Evolutionary conservation across 2,888 invertebrate genomes (phyloP), one percentile per base, ranked within the genome.

Genomic region (Eilema griseolum): DNA sequence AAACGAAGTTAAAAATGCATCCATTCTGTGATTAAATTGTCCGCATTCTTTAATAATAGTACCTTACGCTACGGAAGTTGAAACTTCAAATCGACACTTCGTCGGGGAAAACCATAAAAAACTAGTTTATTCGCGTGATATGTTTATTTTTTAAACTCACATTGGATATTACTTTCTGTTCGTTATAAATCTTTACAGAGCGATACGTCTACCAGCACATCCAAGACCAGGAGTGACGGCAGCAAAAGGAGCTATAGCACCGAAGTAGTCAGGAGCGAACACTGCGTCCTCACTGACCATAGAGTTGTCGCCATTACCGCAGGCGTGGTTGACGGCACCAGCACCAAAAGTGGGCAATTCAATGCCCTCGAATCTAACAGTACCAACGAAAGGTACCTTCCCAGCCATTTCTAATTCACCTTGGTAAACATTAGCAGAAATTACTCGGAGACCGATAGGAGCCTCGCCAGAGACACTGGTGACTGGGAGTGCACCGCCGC

Each of bases 381-480:
- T 66, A 5, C 87, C 86, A 3, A 87, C 66, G 82, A 88, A 87
- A 3, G 87, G 89, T 37, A 89, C 73, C 66, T 86, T 81, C 65
- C 89, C 89, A 41, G 77, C 77, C 1, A 86, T 85, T 5, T 72
- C 46, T 1, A 63, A 12, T 26, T 82, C 67, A 14, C 91, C 91
- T 76, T 90, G 90, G 46, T 87, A 86, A 0, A 79, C 78, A 64
- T 91, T 91, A 46, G 90, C 90, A 37, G 91, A 89, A 1, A 81
- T 70, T 11, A 91, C 83, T 0, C 84, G 78, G 20, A 90, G 65
- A 12, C 84, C 84, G 20, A 76, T 76, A 0, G 89, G 88, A 12
- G 82, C 72, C 57, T 79, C 74, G 16, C 77, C 73, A 4, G 87
- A 83, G n/a, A 73, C 72, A 72, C 83, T 86, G 69, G 80, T 76